Evolutionary conservation across 2,113 vertebrate genomes (phyloP).

Genomic region (Marcusenius ussheri): DNA sequence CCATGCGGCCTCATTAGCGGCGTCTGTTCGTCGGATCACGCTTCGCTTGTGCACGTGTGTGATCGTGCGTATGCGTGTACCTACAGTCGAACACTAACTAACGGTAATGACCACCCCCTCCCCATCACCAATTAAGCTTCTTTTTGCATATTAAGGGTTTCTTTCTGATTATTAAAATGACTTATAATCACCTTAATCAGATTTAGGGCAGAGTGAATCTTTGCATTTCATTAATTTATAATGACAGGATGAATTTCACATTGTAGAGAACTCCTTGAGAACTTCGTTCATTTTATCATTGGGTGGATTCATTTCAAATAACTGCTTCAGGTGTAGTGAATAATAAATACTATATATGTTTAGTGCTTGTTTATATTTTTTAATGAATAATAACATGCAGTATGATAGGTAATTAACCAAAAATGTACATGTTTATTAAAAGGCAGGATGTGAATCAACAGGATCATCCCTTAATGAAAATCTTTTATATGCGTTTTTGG

Average conservation of each 20-base stretch:
- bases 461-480: neutral
- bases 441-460: neutral
- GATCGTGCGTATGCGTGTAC: neutral
- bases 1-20: neutral
- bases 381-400: neutral
- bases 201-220: neutral
- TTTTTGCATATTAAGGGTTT: slow-evolving; percentile 13
- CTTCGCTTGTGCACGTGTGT: neutral
- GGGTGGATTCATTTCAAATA: neutral
- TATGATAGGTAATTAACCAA: neutral
- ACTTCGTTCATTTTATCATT: neutral
- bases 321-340: neutral
- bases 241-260: neutral
- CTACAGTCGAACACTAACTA: neutral
- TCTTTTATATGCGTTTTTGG: neutral
- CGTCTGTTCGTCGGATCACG: neutral
- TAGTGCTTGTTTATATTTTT: neutral
- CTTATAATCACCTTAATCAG: neutral
- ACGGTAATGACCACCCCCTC: neutral
- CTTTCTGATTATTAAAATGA: neutral
- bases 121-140: neutral
- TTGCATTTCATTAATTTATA: neutral
- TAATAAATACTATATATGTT: neutral
- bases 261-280: neutral
- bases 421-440: neutral